These are phyloP conservation scores for Microcebus lehilahytsara DNA, from an alignment of 2,113 vertebrate genomes.

Conservation along the genomic window DNA sequence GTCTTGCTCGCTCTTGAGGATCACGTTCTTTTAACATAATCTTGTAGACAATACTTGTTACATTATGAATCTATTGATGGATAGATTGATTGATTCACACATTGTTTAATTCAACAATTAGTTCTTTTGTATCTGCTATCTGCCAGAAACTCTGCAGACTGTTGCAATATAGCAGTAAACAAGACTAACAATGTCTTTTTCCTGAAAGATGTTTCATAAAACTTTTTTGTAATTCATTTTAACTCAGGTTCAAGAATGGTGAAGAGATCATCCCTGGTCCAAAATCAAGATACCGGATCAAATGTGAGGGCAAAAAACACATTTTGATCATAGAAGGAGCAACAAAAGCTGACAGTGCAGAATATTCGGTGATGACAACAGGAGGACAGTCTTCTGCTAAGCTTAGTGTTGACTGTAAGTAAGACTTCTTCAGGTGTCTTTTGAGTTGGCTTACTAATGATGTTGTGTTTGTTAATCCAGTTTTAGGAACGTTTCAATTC, in stretches of 20 bases:
- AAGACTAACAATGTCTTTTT: background rate
- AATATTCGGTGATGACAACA: slow-evolving; percentile 94
- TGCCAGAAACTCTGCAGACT: background rate
- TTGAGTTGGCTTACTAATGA: background rate
- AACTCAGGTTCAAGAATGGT: slow-evolving; percentile 95
- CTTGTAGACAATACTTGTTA: background rate
- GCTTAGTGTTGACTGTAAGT: slow-evolving; percentile 92
- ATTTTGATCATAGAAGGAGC: slow-evolving; percentile 94
- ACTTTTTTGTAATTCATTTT: background rate
- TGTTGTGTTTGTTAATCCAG: background rate
- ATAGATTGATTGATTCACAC: background rate
- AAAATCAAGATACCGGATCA: slow-evolving; percentile 92
- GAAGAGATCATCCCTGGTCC: slow-evolving; percentile 93
- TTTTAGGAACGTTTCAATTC: background rate
- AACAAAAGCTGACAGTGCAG: slow-evolving; percentile 91
- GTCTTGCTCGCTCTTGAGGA: no score
- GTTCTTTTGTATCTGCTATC: background rate
- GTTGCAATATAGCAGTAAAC: background rate
- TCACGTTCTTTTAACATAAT: background rate
- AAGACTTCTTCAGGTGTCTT: background rate
- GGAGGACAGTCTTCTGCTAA: slow-evolving; percentile 93
- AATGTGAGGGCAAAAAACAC: slow-evolving; percentile 94
- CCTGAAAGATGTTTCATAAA: background rate
- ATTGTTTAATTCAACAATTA: slow-evolving; percentile 11
- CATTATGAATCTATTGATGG: background rate